phyloP scores from a whole-genome alignment of 1,140 invertebrate genomes.

The Sycobia sp. region DNA sequence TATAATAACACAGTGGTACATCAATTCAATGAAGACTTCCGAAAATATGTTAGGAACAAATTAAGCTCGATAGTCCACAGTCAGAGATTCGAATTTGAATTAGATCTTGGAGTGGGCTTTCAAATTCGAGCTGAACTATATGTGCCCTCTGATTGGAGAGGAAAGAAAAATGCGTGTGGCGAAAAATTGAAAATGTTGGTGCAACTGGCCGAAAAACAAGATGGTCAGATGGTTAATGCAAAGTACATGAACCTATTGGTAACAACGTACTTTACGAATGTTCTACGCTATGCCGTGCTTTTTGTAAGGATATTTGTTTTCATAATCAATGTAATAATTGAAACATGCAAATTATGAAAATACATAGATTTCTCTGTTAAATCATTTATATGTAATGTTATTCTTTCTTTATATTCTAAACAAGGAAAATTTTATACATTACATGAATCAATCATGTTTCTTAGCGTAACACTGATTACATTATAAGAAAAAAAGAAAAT shows the following conservation, averaged over 20 bases:
- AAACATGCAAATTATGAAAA: no score
- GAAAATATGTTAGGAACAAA: no score
- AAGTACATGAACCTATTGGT: constrained; percentile 5
- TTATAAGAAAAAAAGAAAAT: no score
- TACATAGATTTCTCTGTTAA: no score
- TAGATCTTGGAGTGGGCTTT: background rate
- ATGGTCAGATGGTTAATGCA: constrained; percentile 1
- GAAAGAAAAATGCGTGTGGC: background rate
- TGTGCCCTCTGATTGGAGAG: background rate
- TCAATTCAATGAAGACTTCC: no score
- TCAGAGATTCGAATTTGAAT: background rate
- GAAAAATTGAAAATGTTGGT: background rate
- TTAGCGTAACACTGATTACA: no score
- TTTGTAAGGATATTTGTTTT: background rate
- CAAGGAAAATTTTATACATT: no score
- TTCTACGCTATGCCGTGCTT: constrained; percentile 6
- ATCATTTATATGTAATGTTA: no score
- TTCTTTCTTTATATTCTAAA: no score
- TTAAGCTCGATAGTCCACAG: no score
- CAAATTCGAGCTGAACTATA: no score
- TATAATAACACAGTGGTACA: background rate
- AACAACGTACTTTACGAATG: background rate
- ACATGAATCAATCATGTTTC: no score
- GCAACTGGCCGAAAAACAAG: background rate
- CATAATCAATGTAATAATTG: background rate